Percentiles rank a stretch among this genome's conserved stretches.
Conservation (phyloP, 2,888 invertebrate genomes). For the Heliconius cydno region DNA sequence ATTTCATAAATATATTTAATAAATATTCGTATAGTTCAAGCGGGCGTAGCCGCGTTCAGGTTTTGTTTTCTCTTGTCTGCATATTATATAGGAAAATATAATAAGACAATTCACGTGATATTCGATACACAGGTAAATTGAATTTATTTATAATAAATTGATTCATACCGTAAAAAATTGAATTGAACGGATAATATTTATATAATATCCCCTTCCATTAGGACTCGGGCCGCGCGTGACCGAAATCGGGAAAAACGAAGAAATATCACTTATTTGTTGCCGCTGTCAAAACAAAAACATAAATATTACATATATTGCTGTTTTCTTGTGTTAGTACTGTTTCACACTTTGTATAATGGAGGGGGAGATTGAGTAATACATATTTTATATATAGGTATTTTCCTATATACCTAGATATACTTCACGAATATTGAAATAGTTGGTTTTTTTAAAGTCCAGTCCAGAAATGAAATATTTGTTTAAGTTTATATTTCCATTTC, state of each 20-base stretch:
- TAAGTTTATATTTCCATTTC: too few relatives aligned
- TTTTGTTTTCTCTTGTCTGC: not conserved
- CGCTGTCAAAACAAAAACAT: conserved; percentile 38
- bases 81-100: not conserved
- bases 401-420: too few relatives aligned
- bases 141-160: conserved; percentile 31
- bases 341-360: conserved; percentile 10
- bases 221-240: conserved; percentile 33
- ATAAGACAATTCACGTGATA: not conserved
- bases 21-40: too few relatives aligned
- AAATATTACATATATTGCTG: conserved; percentile 30
- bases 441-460: too few relatives aligned
- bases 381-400: too few relatives aligned
- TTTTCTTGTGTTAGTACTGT: conserved; percentile 18
- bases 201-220: conserved; percentile 38
- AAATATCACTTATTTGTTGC: conserved; percentile 29
- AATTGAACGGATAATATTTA: conserved; percentile 34
- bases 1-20: too few relatives aligned
- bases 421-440: too few relatives aligned
- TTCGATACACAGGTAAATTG: not conserved
- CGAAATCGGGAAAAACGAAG: conserved; percentile 28
- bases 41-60: too few relatives aligned
- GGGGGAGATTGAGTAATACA: not conserved
- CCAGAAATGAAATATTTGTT: too few relatives aligned
- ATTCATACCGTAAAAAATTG: conserved; percentile 31